These are phyloP conservation scores for Chunga burmeisteri DNA, from an alignment of 2,113 vertebrate genomes.

Conservation along the genomic window DNA sequence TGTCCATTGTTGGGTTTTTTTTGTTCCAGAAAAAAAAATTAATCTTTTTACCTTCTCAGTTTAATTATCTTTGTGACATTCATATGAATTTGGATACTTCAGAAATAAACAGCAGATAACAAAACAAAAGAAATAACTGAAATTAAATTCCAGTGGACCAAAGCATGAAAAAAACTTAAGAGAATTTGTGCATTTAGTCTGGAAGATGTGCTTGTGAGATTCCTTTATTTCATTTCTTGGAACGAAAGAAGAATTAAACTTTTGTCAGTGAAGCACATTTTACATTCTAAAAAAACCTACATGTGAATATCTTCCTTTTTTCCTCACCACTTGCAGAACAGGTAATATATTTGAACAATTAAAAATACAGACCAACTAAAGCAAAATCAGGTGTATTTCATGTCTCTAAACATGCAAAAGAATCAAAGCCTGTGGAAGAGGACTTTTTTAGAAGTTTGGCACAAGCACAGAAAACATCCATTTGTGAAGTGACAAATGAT, in stretches of 20 bases:
- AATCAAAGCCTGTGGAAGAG: background rate
- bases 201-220: background rate
- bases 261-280: background rate
- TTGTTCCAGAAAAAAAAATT: background rate
- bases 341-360: background rate
- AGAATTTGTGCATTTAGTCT: background rate
- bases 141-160: background rate
- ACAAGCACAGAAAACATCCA: background rate
- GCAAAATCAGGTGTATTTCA: background rate
- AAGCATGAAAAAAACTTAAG: background rate
- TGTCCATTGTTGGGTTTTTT: background rate
- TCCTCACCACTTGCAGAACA: background rate
- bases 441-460: background rate
- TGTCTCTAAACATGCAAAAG: background rate
- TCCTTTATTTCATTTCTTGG: background rate
- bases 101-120: background rate
- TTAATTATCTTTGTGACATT: background rate
- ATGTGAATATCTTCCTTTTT: background rate
- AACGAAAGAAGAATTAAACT: background rate
- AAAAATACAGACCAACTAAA: background rate
- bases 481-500: background rate
- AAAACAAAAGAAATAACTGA: background rate
- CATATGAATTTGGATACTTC: background rate
- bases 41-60: background rate
- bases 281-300: background rate